These are phyloP conservation scores for Anastrepha obliqua DNA, from an alignment of 1,140 invertebrate species.

Conservation along the genomic window DNA sequence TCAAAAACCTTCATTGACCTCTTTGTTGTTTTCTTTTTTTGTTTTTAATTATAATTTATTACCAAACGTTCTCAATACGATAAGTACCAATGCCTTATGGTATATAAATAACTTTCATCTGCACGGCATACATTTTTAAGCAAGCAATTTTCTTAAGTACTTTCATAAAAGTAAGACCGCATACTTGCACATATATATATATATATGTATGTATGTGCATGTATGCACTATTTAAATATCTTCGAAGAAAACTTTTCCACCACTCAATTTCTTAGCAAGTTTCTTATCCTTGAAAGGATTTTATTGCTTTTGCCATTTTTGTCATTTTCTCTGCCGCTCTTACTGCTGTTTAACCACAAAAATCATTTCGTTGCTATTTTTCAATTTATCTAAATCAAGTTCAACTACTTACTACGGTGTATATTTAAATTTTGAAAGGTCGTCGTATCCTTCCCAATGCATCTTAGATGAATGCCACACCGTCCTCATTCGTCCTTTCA, in stretches of 20 bases:
- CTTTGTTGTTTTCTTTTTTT: neutral
- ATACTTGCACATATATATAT: neutral
- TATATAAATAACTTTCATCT: neutral
- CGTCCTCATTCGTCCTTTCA: conserved; percentile 14
- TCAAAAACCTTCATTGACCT: neutral
- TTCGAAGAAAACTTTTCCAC: conserved; percentile 15
- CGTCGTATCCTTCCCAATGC: neutral
- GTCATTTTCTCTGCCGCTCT: neutral
- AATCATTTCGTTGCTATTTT: conserved; percentile 56
- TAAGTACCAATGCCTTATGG: neutral
- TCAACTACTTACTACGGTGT: conserved; percentile 16
- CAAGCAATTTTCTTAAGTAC: conserved; percentile 42
- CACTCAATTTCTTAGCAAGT: neutral
- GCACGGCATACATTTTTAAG: neutral
- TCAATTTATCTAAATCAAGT: conserved; percentile 60
- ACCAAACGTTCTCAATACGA: neutral
- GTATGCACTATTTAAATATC: neutral
- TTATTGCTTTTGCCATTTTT: neutral
- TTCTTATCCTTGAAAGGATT: neutral
- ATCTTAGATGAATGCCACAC: conserved; percentile 5
- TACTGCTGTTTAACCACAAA: conserved; percentile 15
- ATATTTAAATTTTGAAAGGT: conserved; percentile 56
- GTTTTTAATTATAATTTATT: conserved; percentile 21
- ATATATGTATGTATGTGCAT: neutral
- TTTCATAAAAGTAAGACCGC: conserved; percentile 2